Evolutionary conservation across 2,797 vertebrate genomes (phyloP).

Genomic region (Chaunax sp.): DNA sequence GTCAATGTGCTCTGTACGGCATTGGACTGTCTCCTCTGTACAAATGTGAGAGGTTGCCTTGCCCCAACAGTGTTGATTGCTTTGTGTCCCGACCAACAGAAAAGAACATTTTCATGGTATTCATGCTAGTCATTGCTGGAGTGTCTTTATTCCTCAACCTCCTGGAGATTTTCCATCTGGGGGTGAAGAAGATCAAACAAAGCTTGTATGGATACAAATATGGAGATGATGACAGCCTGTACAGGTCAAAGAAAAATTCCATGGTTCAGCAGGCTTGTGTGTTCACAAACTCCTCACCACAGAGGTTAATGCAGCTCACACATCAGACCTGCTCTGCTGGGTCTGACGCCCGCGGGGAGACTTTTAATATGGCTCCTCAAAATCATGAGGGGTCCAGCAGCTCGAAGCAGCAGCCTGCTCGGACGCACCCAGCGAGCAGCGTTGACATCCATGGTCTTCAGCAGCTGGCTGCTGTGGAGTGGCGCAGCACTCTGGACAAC

Average conservation of each 20-base stretch:
- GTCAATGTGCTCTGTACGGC: slow-evolving; percentile 93
- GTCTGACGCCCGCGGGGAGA: slow-evolving; percentile 67
- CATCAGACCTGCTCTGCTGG: slow-evolving; percentile 69
- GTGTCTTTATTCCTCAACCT: slow-evolving; percentile 92
- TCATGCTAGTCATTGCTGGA: slow-evolving; percentile 93
- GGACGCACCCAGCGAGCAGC: slow-evolving; percentile 56
- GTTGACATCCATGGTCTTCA: slow-evolving; percentile 75
- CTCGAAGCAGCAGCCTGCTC: slow-evolving; percentile 68
- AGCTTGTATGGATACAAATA: slow-evolving; percentile 81
- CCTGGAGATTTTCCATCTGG: slow-evolving; percentile 93
- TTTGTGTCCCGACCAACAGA: slow-evolving; percentile 96
- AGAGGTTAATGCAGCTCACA: slow-evolving; percentile 79
- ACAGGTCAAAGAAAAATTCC: slow-evolving; percentile 88
- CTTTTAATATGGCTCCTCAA: slow-evolving; percentile 49
- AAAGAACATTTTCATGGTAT: slow-evolving; percentile 96
- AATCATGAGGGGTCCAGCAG: slow-evolving; percentile 33
- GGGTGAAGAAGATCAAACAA: slow-evolving; percentile 89
- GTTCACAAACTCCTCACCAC: slow-evolving; percentile 80
- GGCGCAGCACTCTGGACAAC: slow-evolving; percentile 54
- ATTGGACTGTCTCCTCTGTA: slow-evolving; percentile 91
- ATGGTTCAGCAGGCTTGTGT: slow-evolving; percentile 82
- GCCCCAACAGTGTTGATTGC: slow-evolving; percentile 94
- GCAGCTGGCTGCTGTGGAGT: slow-evolving; percentile 53
- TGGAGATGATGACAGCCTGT: slow-evolving; percentile 82
- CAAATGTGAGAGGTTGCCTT: slow-evolving; percentile 91